Evolutionary conservation across 2,888 invertebrate genomes (phyloP).

Genomic region (Epicampocera succincta): DNA sequence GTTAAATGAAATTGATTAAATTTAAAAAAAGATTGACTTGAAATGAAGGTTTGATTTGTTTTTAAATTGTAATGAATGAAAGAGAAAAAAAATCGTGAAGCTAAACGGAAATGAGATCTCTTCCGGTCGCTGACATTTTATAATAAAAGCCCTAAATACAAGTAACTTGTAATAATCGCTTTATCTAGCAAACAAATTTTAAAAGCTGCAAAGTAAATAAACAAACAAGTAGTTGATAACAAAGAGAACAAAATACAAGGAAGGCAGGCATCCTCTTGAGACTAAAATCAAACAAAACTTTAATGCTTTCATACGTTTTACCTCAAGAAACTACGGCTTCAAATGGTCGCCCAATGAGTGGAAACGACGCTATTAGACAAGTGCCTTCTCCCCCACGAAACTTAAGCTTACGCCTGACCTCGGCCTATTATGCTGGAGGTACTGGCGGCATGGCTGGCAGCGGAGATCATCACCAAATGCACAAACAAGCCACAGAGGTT

Average conservation of each 20-base stretch:
- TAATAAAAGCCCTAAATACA: not conserved
- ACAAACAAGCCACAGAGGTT: slow-evolving; percentile 46
- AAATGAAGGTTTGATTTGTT: slow-evolving; percentile 27
- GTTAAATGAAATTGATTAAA: slow-evolving; percentile 2
- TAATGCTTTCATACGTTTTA: slow-evolving; percentile 74
- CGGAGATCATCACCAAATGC: slow-evolving; percentile 8
- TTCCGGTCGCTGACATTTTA: slow-evolving; percentile 58
- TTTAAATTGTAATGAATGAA: slow-evolving; percentile 19
- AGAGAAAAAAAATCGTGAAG: slow-evolving; percentile 40
- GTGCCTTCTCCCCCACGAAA: slow-evolving; percentile 67
- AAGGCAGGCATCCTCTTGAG: slow-evolving; percentile 67
- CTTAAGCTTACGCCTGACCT: slow-evolving; percentile 66
- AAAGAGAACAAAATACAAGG: not conserved
- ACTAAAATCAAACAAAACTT: slow-evolving; percentile 27
- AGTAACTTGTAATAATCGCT: slow-evolving; percentile 4
- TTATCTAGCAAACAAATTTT: slow-evolving; percentile 7
- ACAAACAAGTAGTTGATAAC: slow-evolving; percentile 23
- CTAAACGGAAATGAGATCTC: slow-evolving; percentile 55
- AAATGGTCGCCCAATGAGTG: slow-evolving; percentile 62
- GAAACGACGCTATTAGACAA: slow-evolving; percentile 48
- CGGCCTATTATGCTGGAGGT: slow-evolving; percentile 43
- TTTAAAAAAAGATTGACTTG: slow-evolving; percentile 36
- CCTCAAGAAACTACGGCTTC: slow-evolving; percentile 67
- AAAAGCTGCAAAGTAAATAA: slow-evolving; percentile 25
- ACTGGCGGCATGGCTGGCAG: slow-evolving; percentile 1